Base-by-base conservation (phyloP, 2,113 vertebrate species). In the Laterallus jamaicensis region DNA sequence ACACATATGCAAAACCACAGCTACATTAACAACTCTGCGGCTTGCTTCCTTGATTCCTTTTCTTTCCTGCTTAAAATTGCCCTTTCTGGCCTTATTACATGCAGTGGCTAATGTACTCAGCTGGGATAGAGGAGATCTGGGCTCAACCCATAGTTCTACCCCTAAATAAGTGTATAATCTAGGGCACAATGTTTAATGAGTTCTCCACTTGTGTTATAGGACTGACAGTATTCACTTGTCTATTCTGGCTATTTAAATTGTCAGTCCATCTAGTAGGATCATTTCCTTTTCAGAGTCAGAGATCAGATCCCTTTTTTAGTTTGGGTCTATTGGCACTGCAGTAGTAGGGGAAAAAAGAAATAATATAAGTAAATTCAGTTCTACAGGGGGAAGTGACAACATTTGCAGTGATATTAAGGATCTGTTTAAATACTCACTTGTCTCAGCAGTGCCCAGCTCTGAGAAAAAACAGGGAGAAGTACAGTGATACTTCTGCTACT, bases 1-100 rank as follows among this genome's bases (percentile, higher is more conserved):
- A 94, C 90, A 93, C 77, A 73, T 94, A 96, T 96, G 95, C 90
- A 96, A 97, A 97, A 94, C 47, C 58, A 84, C 62, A 64, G 44
- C 54, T 93, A 79, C 86, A 76, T 94, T 94, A 95, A 95, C 69
- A 90, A 84, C 83, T 91, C 49, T 62, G 62, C 80, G 21, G 35
- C 88, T 93, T 92, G 47, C 44, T 96, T 58, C 49, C 81, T 76
- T 90, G 77, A 71, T 95, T 96, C 80, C 37, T 92, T 90, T 88
- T 84, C 60, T 92, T 83, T 94, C 81, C 83, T 93, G n/a, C 74
- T 93, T 92, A 71, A 92, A 88, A 86, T 84, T 93, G 66, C 80
- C 93, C 92, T 93, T 90, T 79, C 56, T 96, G 93, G 86, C 73
- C 91, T 95, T 94, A 68, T 90, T 95, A 95, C 73, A 60, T 19